Evolutionary conservation across 92 coral and sea anemone species (phyloP), one percentile per base, ranked within the genome.

Genomic region (Epizoanthus ramosus): DNA sequence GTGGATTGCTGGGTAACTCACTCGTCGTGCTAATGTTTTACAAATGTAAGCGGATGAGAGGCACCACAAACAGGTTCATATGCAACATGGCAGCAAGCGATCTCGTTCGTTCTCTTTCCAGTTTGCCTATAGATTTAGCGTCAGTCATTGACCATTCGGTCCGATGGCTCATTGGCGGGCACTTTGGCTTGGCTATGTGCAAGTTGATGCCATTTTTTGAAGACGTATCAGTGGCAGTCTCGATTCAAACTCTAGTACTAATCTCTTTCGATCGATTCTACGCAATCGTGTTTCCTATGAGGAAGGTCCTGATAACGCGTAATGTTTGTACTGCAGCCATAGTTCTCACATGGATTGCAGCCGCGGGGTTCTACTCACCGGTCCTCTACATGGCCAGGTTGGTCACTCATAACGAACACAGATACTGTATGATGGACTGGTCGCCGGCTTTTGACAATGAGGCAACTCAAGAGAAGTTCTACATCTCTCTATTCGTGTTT

Each of bases 51-150:
- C 70, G 69, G 9, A 76, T 76, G 81, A n/a, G 81, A 39, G 60
- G 81, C 64, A 59, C 81, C 3, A 76, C 81, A 37, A 76, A 76
- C 81, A 60, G 54, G 25, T 50, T 76, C 24, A 76, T 76, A 37
- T 76, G 61, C 81, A 76, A 76, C 39, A 76, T 76, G 81, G 70
- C 81, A 3, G 70, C 63, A 19, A 31, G 81, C 14, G 81, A 76
- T 41, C 24, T 76, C 19, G 10, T 53, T n/a, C 81, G 81, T 5
- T 76, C 69, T 8, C 61, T 76, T 50, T 76, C 37, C 24, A 59
- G 63, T 54, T 57, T 76, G 16, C 81, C 81, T 6, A 61, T 76
- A 39, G 45, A 37, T 21, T 39, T 76, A 1, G 81, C 81, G 15
- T 76, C 81, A 7, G 81, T 56, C 15, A 76, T 76, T 9, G 81